Conservation (phyloP, 2,797 vertebrate genomes). For the Momotus momota region DNA sequence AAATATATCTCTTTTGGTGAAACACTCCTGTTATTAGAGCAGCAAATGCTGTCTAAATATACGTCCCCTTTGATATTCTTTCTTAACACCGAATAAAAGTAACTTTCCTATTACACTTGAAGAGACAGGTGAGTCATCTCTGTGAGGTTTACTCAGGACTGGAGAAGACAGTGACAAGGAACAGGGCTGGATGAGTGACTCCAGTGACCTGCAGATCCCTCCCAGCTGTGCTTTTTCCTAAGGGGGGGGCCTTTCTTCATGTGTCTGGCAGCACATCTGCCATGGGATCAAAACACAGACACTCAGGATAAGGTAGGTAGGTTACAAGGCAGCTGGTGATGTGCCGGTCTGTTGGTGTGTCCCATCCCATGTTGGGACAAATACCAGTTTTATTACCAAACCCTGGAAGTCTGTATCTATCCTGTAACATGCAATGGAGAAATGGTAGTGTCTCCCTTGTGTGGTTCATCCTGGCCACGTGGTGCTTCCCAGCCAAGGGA, state of each 20-base stretch:
- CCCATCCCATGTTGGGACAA: rapidly evolving
- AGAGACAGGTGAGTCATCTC: neutral
- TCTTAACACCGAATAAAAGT: neutral
- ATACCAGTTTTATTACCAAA: neutral
- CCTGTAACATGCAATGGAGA: neutral
- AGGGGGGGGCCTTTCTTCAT: neutral
- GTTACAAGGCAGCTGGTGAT: neutral
- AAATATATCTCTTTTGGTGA: neutral
- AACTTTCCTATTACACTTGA: neutral
- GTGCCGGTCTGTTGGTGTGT: neutral
- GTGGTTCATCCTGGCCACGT: rapidly evolving
- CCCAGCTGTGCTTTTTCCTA: neutral
- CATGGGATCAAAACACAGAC: neutral
- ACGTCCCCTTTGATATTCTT: neutral
- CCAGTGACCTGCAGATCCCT: neutral
- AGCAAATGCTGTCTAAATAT: neutral
- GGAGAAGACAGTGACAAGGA: neutral
- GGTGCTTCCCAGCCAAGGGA: neutral
- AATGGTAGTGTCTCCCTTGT: neutral
- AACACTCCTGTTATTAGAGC: neutral
- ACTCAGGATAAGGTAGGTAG: neutral
- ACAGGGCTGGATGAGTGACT: neutral
- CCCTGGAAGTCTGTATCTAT: neutral
- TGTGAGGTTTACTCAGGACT: neutral
- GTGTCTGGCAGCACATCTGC: neutral